Percentiles rank a stretch among this genome's conserved stretches.
Conservation (phyloP, 2,888 invertebrate genomes). For the Quadriops clusia region DNA sequence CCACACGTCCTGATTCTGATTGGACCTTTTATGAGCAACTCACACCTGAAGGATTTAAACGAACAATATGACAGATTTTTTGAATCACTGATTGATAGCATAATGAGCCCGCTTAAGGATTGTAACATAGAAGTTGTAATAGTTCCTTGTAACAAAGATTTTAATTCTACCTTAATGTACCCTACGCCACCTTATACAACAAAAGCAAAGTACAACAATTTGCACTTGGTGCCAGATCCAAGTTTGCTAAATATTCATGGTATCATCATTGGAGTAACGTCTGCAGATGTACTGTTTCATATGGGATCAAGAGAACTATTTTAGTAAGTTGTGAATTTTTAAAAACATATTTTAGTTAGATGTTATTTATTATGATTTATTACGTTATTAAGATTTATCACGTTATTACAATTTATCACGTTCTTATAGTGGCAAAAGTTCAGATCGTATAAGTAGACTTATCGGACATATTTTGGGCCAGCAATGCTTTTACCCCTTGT, state of each 20-base stretch:
- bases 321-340: conserved; percentile 10
- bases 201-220: conserved; percentile 45
- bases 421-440: conserved; percentile 6
- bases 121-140: conserved; percentile 46
- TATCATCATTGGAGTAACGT: conserved; percentile 64
- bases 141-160: conserved; percentile 66
- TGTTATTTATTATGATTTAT: conserved; percentile 14
- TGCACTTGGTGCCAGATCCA: conserved; percentile 70
- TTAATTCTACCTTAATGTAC: conserved; percentile 65
- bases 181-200: conserved; percentile 69
- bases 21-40: conserved; percentile 74
- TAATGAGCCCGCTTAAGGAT: conserved; percentile 44
- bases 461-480: conserved; percentile 65
- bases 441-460: conserved; percentile 63
- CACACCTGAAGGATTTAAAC: no score
- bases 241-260: conserved; percentile 66
- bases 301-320: conserved; percentile 65
- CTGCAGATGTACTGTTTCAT: conserved; percentile 75
- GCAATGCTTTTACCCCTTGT: conserved; percentile 70
- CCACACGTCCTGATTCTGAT: conserved; percentile 74
- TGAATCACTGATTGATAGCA: conserved; percentile 52
- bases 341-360: not conserved
- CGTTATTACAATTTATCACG: conserved; percentile 20
- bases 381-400: conserved; percentile 30
- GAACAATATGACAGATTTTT: no score